phyloP scores from a whole-genome alignment of 2,113 vertebrate genomes.

The Stigmatopora argus region DNA sequence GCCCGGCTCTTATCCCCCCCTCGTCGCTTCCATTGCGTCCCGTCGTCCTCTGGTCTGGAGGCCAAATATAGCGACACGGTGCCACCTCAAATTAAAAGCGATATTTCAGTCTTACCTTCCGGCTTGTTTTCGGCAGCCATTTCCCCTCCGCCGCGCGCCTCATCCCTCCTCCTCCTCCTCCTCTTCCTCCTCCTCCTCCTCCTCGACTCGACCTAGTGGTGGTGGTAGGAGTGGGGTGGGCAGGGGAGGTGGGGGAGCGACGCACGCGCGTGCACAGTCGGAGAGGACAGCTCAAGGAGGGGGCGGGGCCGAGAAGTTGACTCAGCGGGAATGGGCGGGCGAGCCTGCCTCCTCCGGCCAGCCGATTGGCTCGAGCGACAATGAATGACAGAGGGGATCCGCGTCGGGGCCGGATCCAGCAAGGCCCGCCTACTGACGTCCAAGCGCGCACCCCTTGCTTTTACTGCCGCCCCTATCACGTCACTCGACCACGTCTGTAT shows the following conservation, averaged over 20 bases:
- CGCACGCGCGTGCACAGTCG: slow-evolving; percentile 63
- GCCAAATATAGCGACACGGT: slow-evolving; percentile 18
- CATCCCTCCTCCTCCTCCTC: slow-evolving; percentile 85
- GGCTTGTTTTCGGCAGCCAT: slow-evolving; percentile 99
- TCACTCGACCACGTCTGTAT: slow-evolving; percentile 69
- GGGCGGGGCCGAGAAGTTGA: slow-evolving; percentile 48
- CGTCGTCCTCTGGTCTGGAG: slow-evolving; percentile 24
- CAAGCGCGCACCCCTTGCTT: slow-evolving; percentile 32
- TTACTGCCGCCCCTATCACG: slow-evolving; percentile 43
- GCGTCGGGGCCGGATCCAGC: slow-evolving; percentile 53
- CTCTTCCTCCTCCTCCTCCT: slow-evolving; percentile 69
- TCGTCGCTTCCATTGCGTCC: slow-evolving; percentile 17
- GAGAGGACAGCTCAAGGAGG: slow-evolving; percentile 72
- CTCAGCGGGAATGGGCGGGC: slow-evolving; percentile 34
- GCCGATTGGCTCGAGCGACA: slow-evolving; percentile 47
- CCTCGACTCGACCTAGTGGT: slow-evolving; percentile 71
- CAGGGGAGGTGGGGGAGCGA: neutral
- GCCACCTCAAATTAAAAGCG: slow-evolving; percentile 39
- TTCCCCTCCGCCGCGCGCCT: slow-evolving; percentile 97
- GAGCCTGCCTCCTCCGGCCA: slow-evolving; percentile 51
- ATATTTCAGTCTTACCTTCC: slow-evolving; percentile 86
- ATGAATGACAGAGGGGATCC: slow-evolving; percentile 57
- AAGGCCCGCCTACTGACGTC: slow-evolving; percentile 10
- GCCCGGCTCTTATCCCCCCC: slow-evolving; percentile 33
- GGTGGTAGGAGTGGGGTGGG: slow-evolving; percentile 43